These are phyloP conservation scores for Idris sp. DNA, from an alignment of 1,140 invertebrate genomes.

Conservation along the genomic window DNA sequence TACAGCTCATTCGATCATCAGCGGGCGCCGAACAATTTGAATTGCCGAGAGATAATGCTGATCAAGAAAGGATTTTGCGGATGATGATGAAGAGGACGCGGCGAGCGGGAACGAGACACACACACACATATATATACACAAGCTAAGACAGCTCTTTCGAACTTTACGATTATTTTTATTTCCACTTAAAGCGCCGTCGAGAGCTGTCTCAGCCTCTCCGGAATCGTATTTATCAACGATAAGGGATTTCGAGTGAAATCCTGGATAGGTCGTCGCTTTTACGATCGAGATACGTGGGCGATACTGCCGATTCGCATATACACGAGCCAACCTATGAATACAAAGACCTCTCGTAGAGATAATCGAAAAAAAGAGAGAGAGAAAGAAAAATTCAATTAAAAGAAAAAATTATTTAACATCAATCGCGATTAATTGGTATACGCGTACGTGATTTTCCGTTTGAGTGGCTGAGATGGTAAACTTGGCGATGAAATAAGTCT, in stretches of 20 bases:
- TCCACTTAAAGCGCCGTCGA: slow-evolving; percentile 62
- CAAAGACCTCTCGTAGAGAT: slow-evolving; percentile 43
- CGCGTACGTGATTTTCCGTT: too few species aligned
- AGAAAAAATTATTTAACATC: too few species aligned
- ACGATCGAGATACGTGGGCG: slow-evolving; percentile 64
- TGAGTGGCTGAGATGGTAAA: too few species aligned
- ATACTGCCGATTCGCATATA: slow-evolving; percentile 55
- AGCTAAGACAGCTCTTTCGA: slow-evolving; percentile 47
- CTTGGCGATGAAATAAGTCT: too few species aligned
- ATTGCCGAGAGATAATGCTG: slow-evolving; percentile 46
- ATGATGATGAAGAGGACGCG: too few species aligned
- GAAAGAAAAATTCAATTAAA: too few species aligned
- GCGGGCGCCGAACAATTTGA: slow-evolving; percentile 39
- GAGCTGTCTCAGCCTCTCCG: slow-evolving; percentile 50
- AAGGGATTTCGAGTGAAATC: slow-evolving; percentile 66
- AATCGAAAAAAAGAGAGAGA: slow-evolving; percentile 49
- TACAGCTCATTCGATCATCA: slow-evolving; percentile 38
- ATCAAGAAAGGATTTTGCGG: slow-evolving; percentile 56
- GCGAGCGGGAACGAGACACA: slow-evolving; percentile 31
- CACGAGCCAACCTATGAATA: slow-evolving; percentile 57
- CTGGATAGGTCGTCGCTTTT: slow-evolving; percentile 65
- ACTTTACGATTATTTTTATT: slow-evolving; percentile 71
- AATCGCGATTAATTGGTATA: too few species aligned
- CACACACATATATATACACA: too few species aligned
- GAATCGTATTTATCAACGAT: slow-evolving; percentile 68